Percentiles rank a stretch among this genome's conserved stretches.
Conservation (phyloP, 2,888 invertebrate genomes). For the Sericinus montela region DNA sequence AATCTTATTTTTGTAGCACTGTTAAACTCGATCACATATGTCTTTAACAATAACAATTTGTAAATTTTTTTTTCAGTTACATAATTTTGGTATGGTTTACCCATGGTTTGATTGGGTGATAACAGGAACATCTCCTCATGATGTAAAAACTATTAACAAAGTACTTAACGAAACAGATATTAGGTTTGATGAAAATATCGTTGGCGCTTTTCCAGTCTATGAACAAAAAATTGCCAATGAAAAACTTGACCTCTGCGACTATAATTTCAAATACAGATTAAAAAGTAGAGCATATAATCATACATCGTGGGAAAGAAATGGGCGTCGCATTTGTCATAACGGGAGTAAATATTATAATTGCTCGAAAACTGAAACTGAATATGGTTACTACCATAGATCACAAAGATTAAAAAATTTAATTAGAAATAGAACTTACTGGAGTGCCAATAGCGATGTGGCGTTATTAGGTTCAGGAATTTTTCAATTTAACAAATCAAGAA, state of each 20-base stretch:
- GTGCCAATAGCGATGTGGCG: slow-evolving; percentile 33
- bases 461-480: slow-evolving; percentile 46
- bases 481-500: slow-evolving; percentile 47
- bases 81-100: slow-evolving; percentile 47
- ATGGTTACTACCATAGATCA: slow-evolving; percentile 39
- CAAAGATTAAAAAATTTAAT: slow-evolving; percentile 50
- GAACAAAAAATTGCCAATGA: slow-evolving; percentile 11
- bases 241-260: slow-evolving; percentile 38
- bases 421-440: slow-evolving; percentile 41
- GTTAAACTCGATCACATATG: no score
- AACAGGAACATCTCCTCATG: slow-evolving; percentile 40
- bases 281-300: slow-evolving; percentile 11
- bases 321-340: slow-evolving; percentile 15
- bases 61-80: slow-evolving; percentile 38
- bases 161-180: slow-evolving; percentile 53
- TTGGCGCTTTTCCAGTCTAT: slow-evolving; percentile 43
- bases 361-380: slow-evolving; percentile 29
- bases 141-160: slow-evolving; percentile 45
- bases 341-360: slow-evolving; percentile 15
- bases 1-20: no score
- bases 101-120: slow-evolving; percentile 63
- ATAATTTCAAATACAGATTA: slow-evolving; percentile 46
- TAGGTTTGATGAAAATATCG: slow-evolving; percentile 61
- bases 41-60: no score
- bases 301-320: slow-evolving; percentile 16